A percentile compares a stretch with the other conserved stretches of the same genome.
Evolutionary conservation across 2,113 vertebrate genomes (phyloP).

Genomic region (Myxocyprinus asiaticus): DNA sequence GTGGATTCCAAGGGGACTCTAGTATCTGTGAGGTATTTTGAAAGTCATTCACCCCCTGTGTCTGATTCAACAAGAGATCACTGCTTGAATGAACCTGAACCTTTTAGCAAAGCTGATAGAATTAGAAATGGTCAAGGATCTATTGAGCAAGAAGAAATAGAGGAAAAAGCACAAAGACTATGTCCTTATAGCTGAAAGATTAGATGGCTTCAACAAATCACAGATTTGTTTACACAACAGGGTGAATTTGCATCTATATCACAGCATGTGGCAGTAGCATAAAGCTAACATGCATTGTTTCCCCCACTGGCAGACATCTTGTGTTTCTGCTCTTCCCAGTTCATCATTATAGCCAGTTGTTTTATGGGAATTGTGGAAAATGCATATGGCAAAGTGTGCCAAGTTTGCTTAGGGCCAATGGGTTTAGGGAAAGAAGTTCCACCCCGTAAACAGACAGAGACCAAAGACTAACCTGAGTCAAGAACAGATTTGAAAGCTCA

Average conservation of each 20-base stretch:
- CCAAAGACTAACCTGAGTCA: conserved; percentile 27
- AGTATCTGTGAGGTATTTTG: too few relatives aligned
- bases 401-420: not conserved
- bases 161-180: too few relatives aligned
- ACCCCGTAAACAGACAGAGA: conserved; percentile 1
- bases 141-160: too few relatives aligned
- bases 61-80: not conserved
- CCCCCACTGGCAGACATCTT: conserved; percentile 21
- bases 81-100: not conserved
- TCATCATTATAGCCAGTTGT: not conserved
- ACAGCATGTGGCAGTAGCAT: conserved; percentile 7
- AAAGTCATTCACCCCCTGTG: too few relatives aligned
- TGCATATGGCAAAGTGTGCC: not conserved
- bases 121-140: not conserved
- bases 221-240: not conserved
- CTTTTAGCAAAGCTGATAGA: not conserved
- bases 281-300: not conserved
- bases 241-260: not conserved
- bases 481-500: conserved; percentile 37
- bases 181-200: too few relatives aligned
- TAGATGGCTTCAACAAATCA: too few relatives aligned
- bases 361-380: not conserved
- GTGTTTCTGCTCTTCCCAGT: conserved; percentile 13
- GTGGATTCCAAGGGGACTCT: too few relatives aligned
- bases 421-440: conserved; percentile 21